Conservation (phyloP, 1,140 invertebrate genomes). For the Drosophila ogumai region DNA sequence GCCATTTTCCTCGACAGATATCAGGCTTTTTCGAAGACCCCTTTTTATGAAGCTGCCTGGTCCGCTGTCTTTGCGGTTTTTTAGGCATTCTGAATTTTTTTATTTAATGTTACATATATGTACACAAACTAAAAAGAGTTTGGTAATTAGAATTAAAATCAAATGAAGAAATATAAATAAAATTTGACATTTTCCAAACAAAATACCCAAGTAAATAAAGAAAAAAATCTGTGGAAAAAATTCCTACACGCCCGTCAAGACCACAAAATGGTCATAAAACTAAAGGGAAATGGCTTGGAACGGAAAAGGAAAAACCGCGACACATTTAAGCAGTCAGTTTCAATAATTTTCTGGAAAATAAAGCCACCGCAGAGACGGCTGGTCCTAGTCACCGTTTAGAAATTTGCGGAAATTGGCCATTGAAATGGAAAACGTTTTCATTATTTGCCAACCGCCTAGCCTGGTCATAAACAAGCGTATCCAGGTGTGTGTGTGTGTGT, state of each 20-base stretch:
- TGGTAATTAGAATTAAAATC: no score
- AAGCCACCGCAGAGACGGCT: conserved; percentile 21
- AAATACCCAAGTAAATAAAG: neutral
- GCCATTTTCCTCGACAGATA: conserved; percentile 63
- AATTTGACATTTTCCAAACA: neutral
- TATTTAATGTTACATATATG: conserved; percentile 33
- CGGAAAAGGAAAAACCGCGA: conserved; percentile 32
- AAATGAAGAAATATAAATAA: neutral
- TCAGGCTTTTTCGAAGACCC: conserved; percentile 21
- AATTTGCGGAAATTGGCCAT: conserved; percentile 83
- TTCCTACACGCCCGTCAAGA: conserved; percentile 1
- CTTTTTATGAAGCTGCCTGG: conserved; percentile 5
- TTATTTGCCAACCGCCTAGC: conserved; percentile 67
- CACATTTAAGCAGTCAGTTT: conserved; percentile 74
- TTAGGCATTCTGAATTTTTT: conserved; percentile 49
- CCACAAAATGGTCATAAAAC: conserved; percentile 31
- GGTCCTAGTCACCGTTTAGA: conserved; percentile 47
- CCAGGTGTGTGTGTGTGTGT: conserved; percentile 57
- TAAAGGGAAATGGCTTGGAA: conserved; percentile 40
- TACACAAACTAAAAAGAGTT: no score
- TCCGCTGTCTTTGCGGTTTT: conserved; percentile 42
- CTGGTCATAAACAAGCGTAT: conserved; percentile 67
- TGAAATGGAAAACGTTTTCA: conserved; percentile 84
- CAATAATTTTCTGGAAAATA: conserved; percentile 64
- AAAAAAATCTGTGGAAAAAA: neutral